These are phyloP conservation scores for Scotopteryx bipunctaria DNA, from an alignment of 2,888 invertebrate species.

Conservation along the genomic window DNA sequence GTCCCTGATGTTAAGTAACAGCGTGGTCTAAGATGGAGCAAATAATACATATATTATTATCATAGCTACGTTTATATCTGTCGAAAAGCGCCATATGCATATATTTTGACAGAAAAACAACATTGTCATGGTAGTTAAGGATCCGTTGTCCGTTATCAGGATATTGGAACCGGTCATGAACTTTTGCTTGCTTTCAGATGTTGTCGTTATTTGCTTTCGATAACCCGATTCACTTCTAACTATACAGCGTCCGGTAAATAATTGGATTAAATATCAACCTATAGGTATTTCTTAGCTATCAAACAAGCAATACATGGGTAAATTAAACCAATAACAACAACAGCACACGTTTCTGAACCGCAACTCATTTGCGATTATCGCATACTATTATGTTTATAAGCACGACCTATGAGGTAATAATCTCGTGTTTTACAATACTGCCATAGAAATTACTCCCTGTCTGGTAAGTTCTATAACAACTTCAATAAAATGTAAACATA, in stretches of 20 bases:
- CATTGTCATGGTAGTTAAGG: too few relatives aligned
- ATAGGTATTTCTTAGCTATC: constrained; percentile 1
- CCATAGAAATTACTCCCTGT: constrained; percentile 5
- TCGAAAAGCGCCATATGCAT: too few relatives aligned
- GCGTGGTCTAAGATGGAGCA: too few relatives aligned
- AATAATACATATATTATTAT: too few relatives aligned
- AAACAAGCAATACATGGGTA: constrained; percentile 10
- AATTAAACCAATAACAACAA: constrained; percentile 10
- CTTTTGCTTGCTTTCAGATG: neutral
- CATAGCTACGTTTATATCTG: too few relatives aligned
- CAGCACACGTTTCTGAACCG: constrained; percentile 21
- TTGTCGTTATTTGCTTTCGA: constrained; percentile 2
- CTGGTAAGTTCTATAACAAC: too few relatives aligned
- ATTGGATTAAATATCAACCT: constrained; percentile 10
- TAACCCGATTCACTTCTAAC: neutral
- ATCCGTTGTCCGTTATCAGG: too few relatives aligned
- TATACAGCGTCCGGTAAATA: constrained; percentile 17
- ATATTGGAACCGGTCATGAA: too few relatives aligned
- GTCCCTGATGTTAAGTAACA: too few relatives aligned
- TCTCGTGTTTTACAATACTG: constrained; percentile 5
- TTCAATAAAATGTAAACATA: too few relatives aligned
- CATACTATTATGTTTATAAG: constrained; percentile 20
- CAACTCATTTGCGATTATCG: constrained; percentile 26
- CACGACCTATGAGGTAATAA: constrained; percentile 27
- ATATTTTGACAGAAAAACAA: too few relatives aligned